Percentiles rank a stretch among this genome's conserved stretches.
Evolutionary conservation across 2,888 invertebrate species (phyloP).

Genomic region (Hydrotaea cyrtoneurina): DNA sequence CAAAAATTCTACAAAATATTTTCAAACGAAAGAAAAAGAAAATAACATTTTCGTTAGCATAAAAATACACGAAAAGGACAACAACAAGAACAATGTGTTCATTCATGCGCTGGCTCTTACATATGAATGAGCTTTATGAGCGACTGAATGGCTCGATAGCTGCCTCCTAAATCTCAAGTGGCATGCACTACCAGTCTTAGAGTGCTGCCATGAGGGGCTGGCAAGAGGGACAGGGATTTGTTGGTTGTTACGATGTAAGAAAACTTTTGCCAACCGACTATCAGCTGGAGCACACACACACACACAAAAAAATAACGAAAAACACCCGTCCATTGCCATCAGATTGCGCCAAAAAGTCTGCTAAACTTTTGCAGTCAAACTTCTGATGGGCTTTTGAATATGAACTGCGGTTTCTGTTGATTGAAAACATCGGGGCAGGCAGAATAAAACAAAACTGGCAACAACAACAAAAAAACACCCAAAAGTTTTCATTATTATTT

Average conservation of each 20-base stretch:
- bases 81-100: neutral
- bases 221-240: neutral
- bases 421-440: slow-evolving; percentile 5
- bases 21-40: neutral
- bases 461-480: neutral
- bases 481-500: neutral
- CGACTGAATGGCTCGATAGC: neutral
- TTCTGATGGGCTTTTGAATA: slow-evolving; percentile 33
- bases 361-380: slow-evolving; percentile 30
- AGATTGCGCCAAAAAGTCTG: slow-evolving; percentile 58
- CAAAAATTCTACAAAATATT: neutral
- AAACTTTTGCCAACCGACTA: neutral
- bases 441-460: neutral
- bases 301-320: slow-evolving; percentile 6
- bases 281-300: slow-evolving; percentile 11
- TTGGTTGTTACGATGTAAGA: slow-evolving; percentile 20
- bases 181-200: neutral
- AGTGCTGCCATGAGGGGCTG: slow-evolving; percentile 8
- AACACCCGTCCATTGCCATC: neutral
- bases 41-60: neutral
- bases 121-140: neutral
- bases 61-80: neutral
- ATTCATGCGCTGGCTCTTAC: slow-evolving; percentile 3
- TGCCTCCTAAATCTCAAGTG: slow-evolving; percentile 8
- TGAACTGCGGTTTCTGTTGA: slow-evolving; percentile 38